These are phyloP conservation scores for Enoplosus armatus DNA, from an alignment of 2,797 vertebrate genomes.

Conservation along the genomic window DNA sequence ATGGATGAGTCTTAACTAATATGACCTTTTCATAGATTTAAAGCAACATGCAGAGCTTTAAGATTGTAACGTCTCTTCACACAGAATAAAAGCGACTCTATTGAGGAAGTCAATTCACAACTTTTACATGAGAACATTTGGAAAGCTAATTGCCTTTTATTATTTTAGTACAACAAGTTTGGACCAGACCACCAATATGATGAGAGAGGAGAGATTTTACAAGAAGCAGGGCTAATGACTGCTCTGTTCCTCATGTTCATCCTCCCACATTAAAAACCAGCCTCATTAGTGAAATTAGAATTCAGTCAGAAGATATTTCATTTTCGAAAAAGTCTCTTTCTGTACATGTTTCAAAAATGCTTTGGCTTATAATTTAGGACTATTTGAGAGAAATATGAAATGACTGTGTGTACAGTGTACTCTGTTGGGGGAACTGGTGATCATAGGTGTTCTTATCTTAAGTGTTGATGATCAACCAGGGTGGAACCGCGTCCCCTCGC, in stretches of 20 bases:
- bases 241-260: background rate
- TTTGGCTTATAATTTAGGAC: background rate
- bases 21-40: background rate
- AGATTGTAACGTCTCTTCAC: background rate
- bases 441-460: conserved; percentile 29
- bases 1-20: background rate
- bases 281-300: background rate
- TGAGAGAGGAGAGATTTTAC: background rate
- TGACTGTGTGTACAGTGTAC: background rate
- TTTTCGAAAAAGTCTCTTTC: background rate
- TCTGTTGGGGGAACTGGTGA: background rate
- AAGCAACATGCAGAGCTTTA: background rate
- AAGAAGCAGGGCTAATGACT: background rate
- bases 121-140: background rate
- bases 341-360: background rate
- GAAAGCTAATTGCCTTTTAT: too few species aligned
- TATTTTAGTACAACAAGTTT: background rate
- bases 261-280: background rate
- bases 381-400: background rate
- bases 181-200: background rate
- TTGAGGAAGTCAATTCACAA: too few species aligned
- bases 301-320: background rate
- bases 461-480: conserved; percentile 65
- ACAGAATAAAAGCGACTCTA: background rate
- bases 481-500: background rate